Evolutionary conservation across 2,113 vertebrate genomes (phyloP).

Genomic region (Callocephalon fimbriatum): DNA sequence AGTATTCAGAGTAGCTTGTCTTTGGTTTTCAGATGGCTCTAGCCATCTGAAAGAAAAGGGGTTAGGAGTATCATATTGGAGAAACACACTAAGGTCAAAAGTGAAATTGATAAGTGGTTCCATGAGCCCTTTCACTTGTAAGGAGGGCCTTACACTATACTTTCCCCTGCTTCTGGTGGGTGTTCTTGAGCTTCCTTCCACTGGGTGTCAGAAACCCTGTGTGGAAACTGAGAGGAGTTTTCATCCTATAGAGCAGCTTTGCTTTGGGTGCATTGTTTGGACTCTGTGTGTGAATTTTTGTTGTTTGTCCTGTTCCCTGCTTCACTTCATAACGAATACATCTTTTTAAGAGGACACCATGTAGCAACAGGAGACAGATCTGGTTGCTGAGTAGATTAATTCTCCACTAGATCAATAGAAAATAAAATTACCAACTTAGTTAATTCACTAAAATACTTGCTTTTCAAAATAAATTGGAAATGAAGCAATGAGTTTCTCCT

Average conservation of each 20-base stretch:
- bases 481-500: neutral
- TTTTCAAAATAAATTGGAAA: neutral
- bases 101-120: neutral
- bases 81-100: neutral
- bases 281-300: neutral
- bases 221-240: neutral
- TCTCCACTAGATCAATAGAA: neutral
- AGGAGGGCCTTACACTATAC: fast-evolving
- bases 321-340: neutral
- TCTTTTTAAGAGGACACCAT: fast-evolving
- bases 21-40: neutral
- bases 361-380: neutral
- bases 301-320: neutral
- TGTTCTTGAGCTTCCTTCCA: neutral
- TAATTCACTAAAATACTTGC: neutral
- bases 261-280: fast-evolving
- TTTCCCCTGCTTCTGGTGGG: neutral
- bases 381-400: neutral
- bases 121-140: fast-evolving
- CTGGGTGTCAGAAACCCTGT: neutral
- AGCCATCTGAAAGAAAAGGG: neutral
- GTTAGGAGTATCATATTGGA: fast-evolving
- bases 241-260: fast-evolving
- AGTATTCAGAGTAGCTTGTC: fast-evolving
- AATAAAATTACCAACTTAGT: neutral